Percentiles rank a stretch among this genome's conserved stretches.
Evolutionary conservation across 2,888 invertebrate genomes (phyloP).

Genomic region (Acholoe squamosa): DNA sequence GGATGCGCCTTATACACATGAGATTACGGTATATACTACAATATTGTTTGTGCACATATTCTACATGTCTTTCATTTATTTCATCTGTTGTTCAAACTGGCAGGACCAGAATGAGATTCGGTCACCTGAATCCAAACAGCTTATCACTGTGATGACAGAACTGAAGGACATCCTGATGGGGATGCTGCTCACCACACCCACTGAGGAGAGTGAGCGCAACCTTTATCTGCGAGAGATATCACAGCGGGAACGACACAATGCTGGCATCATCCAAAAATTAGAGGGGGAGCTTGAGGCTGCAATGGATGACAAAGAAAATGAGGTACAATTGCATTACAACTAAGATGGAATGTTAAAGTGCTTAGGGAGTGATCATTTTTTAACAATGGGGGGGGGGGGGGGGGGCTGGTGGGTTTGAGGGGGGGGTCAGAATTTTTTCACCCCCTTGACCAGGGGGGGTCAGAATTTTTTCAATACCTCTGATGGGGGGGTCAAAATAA

Average conservation of each 20-base stretch:
- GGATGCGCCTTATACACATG: no score
- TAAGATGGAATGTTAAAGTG: no score
- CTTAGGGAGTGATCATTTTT: no score
- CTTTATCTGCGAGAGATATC: slow-evolving; percentile 80
- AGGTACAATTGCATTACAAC: slow-evolving; percentile 76
- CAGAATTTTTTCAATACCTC: no score
- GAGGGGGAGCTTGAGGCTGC: slow-evolving; percentile 80
- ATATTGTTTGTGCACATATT: no score
- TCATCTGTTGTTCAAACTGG: neutral
- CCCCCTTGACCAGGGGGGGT: no score
- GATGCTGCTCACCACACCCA: slow-evolving; percentile 82
- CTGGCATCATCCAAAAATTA: slow-evolving; percentile 80
- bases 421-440: no score
- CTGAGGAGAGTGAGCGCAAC: slow-evolving; percentile 81
- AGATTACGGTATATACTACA: no score
- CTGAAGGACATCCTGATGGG: slow-evolving; percentile 80
- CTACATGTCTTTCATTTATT: neutral
- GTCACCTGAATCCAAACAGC: slow-evolving; percentile 68
- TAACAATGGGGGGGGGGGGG: no score
- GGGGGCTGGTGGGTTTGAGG: no score
- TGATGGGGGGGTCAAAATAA: no score
- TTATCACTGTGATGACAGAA: slow-evolving; percentile 77
- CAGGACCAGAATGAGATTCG: slow-evolving; percentile 65
- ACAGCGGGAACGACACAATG: slow-evolving; percentile 80
- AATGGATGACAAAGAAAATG: slow-evolving; percentile 81